A percentile compares a stretch with the other conserved stretches of the same genome.
Evolutionary conservation across 2,113 vertebrate genomes (phyloP).

Genomic region (Carlito syrichta): DNA sequence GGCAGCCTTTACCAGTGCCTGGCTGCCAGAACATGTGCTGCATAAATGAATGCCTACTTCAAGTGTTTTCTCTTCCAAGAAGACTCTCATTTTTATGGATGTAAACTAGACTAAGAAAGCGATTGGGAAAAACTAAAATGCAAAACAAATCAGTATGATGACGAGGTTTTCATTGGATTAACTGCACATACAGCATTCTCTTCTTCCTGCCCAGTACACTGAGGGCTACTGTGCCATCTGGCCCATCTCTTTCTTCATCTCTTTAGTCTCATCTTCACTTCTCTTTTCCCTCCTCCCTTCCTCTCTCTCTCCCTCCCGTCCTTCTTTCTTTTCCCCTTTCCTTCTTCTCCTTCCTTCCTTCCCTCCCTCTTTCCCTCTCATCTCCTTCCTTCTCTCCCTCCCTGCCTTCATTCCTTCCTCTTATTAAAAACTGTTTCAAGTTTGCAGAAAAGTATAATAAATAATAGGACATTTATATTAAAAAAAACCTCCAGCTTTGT

Average conservation of each 20-base stretch:
- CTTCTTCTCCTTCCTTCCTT: accelerated
- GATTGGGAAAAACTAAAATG: not conserved
- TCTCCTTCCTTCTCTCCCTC: too few relatives aligned
- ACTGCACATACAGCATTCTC: not conserved
- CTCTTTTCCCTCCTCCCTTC: too few relatives aligned
- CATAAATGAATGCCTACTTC: not conserved
- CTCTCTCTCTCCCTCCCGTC: not conserved
- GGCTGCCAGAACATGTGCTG: not conserved
- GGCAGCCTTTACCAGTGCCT: not conserved
- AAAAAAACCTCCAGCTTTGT: not conserved
- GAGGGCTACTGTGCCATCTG: not conserved
- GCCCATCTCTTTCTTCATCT: not conserved
- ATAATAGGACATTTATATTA: too few relatives aligned
- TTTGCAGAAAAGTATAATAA: not conserved
- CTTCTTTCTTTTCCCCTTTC: not conserved
- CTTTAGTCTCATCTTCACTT: not conserved
- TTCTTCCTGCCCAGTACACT: accelerated
- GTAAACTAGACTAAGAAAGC: not conserved
- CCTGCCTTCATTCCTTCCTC: not conserved
- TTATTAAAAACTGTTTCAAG: not conserved
- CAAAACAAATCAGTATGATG: too few relatives aligned
- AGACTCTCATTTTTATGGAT: not conserved
- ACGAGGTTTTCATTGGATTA: not conserved
- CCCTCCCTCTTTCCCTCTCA: too few relatives aligned
- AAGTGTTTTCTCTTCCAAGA: not conserved